Base-by-base conservation (phyloP, 30 jellyfish, hydroid and myxozoan genomes). In the Aurelia sp. region DNA sequence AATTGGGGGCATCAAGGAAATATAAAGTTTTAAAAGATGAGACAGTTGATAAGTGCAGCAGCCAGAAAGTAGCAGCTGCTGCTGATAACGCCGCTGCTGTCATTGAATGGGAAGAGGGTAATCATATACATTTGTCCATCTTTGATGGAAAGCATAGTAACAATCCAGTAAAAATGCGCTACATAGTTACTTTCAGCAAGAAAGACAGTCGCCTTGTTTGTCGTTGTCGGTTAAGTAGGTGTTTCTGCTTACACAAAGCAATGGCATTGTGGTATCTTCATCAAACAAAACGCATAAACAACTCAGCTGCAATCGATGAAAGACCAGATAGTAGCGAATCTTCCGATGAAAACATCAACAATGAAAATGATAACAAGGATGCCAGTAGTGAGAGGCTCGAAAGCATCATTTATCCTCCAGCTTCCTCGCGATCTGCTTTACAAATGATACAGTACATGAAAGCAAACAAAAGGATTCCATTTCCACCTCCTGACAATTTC, bases 221-320 rank as follows among this genome's bases (percentile, higher is more conserved):
- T 30, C 35, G 63, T n/a, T 81, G 73, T 21, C 8, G 53, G 18
- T 13, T 30, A 4, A 21, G 59, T 18, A 63, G 67, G 15, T 50
- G 51, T 2, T 27, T 81, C 27, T 81, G 85, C 33, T 35, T 81
- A 7, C 84, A 81, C 57, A 81, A 64, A 59, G 89, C 80, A 4
- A 66, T 60, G 35, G 59, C 80, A 27, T n/a, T 78, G 64, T 78
- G 89, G 89, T 58, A 62, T 50, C 80, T 58, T n/a, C 15, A 62
- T 50, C 89, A 78, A 60, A 57, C 70, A 5, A 63, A 63, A 21
- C 24, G 10, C 8, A 78, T 73, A 10, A 3, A 52, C 17, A 24
- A 73, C 10, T 3, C 27, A 17, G 75, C 4, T 64, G 40, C 4
- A 2, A 8, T 22, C 4, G 75, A 4, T 3, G 75, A 7, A 64